A percentile compares a stretch with the other conserved stretches of the same genome.
These are phyloP conservation scores for Cepaea hortensis DNA, from an alignment of 2,888 invertebrate genomes.

Conservation along the genomic window DNA sequence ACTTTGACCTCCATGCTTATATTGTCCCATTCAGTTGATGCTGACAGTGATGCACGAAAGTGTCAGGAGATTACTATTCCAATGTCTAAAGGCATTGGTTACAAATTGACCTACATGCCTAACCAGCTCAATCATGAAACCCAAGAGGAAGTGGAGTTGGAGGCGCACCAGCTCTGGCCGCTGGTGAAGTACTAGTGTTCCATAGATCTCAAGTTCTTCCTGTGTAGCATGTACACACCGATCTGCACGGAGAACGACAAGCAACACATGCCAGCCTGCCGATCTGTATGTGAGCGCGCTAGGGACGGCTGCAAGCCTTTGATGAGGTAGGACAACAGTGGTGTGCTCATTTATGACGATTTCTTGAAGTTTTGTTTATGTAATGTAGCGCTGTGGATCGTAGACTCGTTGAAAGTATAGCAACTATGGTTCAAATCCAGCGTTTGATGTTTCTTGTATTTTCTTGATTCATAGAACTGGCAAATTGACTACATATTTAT, in stretches of 20 bases:
- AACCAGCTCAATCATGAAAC: slow-evolving; percentile 97
- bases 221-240: slow-evolving; percentile 98
- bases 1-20: no score
- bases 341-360: no score
- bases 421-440: not conserved
- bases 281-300: slow-evolving; percentile 92
- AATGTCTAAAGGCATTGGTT: slow-evolving; percentile 97
- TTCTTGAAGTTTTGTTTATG: no score
- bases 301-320: slow-evolving; percentile 93
- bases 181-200: slow-evolving; percentile 98
- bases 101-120: slow-evolving; percentile 96
- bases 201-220: slow-evolving; percentile 94
- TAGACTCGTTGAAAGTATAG: not conserved
- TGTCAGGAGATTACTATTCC: slow-evolving; percentile 98
- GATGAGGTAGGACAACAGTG: slow-evolving; percentile 81
- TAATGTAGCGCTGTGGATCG: not conserved
- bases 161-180: slow-evolving; percentile 96
- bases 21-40: not conserved
- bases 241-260: slow-evolving; percentile 95
- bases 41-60: slow-evolving; percentile 58
- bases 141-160: slow-evolving; percentile 96
- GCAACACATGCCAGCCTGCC: slow-evolving; percentile 90
- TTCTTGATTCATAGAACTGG: not conserved
- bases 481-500: no score
- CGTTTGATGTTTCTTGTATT: not conserved